These are phyloP conservation scores for Peromyscus leucopus DNA, from an alignment of 2,113 vertebrate genomes.

Conservation along the genomic window DNA sequence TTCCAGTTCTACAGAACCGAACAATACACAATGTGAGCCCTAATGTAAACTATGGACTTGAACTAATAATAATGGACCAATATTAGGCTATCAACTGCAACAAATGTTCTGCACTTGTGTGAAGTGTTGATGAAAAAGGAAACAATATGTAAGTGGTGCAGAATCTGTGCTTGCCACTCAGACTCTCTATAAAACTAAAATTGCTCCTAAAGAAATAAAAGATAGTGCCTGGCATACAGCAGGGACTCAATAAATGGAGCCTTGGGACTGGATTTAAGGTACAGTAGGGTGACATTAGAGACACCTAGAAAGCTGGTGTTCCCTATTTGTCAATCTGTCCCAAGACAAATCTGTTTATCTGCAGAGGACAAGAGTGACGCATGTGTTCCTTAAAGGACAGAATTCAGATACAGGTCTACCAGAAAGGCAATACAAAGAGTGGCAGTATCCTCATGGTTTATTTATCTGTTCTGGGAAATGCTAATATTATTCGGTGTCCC, in stretches of 20 bases:
- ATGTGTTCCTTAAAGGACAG: slow-evolving; percentile 18
- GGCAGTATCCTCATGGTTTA: slow-evolving; percentile 72
- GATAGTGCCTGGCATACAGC: neutral
- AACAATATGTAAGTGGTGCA: neutral
- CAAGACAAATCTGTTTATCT: neutral
- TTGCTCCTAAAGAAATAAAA: neutral
- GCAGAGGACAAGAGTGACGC: neutral
- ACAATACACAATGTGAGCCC: neutral
- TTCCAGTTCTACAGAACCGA: neutral
- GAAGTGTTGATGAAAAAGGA: neutral
- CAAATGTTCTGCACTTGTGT: neutral
- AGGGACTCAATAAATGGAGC: neutral
- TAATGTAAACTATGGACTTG: neutral
- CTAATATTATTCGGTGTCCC: slow-evolving; percentile 80
- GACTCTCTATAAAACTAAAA: neutral
- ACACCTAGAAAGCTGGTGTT: neutral
- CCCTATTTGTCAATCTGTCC: neutral
- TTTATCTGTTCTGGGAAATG: slow-evolving; percentile 79
- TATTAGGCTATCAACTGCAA: neutral
- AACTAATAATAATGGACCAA: neutral
- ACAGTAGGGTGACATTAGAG: neutral
- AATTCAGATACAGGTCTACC: neutral
- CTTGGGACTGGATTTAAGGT: slow-evolving; percentile 4
- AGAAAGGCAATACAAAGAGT: slow-evolving; percentile 43
- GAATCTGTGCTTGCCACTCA: neutral